Evolutionary conservation across 2,888 invertebrate species (phyloP).

Genomic region (Drosophila paucipuncta): DNA sequence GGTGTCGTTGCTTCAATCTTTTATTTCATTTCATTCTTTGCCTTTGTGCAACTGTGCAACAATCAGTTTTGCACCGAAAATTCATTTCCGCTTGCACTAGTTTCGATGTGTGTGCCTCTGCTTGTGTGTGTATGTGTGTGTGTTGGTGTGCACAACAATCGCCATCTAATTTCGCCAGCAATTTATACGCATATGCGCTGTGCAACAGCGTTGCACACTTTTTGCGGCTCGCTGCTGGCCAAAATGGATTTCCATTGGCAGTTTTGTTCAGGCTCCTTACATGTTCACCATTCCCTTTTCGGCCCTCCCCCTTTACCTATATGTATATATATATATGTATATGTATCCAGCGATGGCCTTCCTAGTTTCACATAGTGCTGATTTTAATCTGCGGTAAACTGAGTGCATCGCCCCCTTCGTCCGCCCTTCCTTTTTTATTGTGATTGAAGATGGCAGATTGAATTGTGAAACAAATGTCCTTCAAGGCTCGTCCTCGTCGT

Average conservation of each 20-base stretch:
- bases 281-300: too few relatives aligned
- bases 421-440: background rate
- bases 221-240: constrained; percentile 32
- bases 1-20: constrained; percentile 48
- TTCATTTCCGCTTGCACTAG: constrained; percentile 70
- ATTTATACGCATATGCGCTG: constrained; percentile 50
- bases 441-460: constrained; percentile 65
- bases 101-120: constrained; percentile 25
- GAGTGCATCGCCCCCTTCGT: background rate
- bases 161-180: constrained; percentile 66
- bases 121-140: constrained; percentile 6
- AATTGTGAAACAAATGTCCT: constrained; percentile 59
- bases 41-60: constrained; percentile 77
- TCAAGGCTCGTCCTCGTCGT: constrained; percentile 28
- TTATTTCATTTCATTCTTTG: constrained; percentile 45
- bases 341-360: background rate
- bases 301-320: background rate
- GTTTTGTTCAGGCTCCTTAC: constrained; percentile 38
- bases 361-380: constrained; percentile 21
- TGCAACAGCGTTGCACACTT: constrained; percentile 48
- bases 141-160: constrained; percentile 49
- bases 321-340: background rate
- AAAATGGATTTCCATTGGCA: constrained; percentile 63
- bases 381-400: constrained; percentile 48
- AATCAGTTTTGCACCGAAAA: constrained; percentile 76